Evolutionary conservation across 2,797 vertebrate species (phyloP).

Genomic region (Tenualosa thibaudeaui): DNA sequence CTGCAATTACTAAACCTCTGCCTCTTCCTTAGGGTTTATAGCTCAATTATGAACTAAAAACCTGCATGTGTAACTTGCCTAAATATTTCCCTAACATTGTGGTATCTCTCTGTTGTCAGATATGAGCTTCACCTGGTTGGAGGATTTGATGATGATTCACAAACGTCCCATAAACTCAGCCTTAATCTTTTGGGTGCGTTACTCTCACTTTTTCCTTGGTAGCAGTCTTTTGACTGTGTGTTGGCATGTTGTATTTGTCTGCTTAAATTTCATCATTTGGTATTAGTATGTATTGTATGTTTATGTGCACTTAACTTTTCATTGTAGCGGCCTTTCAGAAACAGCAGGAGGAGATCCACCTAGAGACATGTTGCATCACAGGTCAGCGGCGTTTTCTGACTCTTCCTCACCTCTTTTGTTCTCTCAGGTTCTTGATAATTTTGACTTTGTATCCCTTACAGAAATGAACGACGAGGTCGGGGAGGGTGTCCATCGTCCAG

Average conservation of each 20-base stretch:
- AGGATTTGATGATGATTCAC: slow-evolving; percentile 90
- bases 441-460: slow-evolving; percentile 56
- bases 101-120: slow-evolving; percentile 24
- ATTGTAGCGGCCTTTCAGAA: slow-evolving; percentile 86
- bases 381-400: slow-evolving; percentile 69
- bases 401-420: not conserved
- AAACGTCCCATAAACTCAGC: slow-evolving; percentile 89
- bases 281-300: not conserved
- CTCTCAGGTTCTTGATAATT: not conserved
- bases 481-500: slow-evolving; percentile 82
- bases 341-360: slow-evolving; percentile 86
- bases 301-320: slow-evolving; percentile 42
- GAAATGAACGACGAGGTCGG: slow-evolving; percentile 88
- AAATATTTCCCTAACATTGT: not conserved
- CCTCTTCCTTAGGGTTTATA: too few species aligned
- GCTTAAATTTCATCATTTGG: too few species aligned
- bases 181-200: slow-evolving; percentile 87
- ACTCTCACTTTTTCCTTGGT: not conserved
- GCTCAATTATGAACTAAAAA: too few species aligned
- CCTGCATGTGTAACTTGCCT: too few species aligned
- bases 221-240: not conserved
- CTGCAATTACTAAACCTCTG: too few species aligned
- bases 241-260: not conserved
- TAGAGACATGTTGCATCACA: slow-evolving; percentile 92
- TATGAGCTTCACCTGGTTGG: slow-evolving; percentile 93